Percentiles rank a stretch among this genome's conserved stretches.
These are phyloP conservation scores for Orchestia grillus DNA, from an alignment of 1,140 invertebrate species.

Conservation along the genomic window DNA sequence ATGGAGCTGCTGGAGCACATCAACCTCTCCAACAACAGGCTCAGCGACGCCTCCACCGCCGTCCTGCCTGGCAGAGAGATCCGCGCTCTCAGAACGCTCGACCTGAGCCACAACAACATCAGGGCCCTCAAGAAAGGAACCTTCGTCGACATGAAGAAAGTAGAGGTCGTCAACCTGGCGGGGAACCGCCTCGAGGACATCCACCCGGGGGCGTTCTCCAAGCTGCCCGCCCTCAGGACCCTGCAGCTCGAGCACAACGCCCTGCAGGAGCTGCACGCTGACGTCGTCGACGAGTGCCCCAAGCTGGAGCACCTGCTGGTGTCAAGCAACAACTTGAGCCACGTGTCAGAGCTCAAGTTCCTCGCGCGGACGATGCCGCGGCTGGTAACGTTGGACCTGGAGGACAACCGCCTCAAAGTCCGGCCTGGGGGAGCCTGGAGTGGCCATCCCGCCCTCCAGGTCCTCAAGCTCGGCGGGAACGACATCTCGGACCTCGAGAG, in stretches of 20 bases:
- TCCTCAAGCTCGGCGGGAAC: constrained; percentile 85
- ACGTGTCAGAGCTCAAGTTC: constrained; percentile 73
- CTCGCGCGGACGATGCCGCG: constrained; percentile 83
- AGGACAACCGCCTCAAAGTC: constrained; percentile 79
- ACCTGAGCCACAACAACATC: constrained; percentile 81
- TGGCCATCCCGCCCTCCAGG: constrained; percentile 83
- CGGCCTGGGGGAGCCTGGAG: constrained; percentile 81
- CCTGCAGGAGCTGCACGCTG: constrained; percentile 83
- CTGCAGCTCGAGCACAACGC: constrained; percentile 84
- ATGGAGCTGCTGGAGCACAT: constrained; percentile 81
- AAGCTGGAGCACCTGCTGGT: constrained; percentile 83
- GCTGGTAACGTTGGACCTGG: constrained; percentile 82
- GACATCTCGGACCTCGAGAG: constrained; percentile 80
- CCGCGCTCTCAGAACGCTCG: constrained; percentile 78
- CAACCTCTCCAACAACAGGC: constrained; percentile 79
- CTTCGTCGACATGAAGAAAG: constrained; percentile 83
- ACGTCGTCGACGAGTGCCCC: constrained; percentile 80
- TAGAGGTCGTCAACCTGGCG: constrained; percentile 80
- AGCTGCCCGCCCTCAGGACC: constrained; percentile 80
- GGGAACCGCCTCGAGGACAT: constrained; percentile 83
- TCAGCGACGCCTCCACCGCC: constrained; percentile 82
- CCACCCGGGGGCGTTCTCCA: constrained; percentile 83
- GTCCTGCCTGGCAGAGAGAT: constrained; percentile 83
- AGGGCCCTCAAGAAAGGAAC: constrained; percentile 80
- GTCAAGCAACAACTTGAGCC: constrained; percentile 81